Evolutionary conservation across 2,113 vertebrate species (phyloP).

Genomic region (Phodopus roborovskii): DNA sequence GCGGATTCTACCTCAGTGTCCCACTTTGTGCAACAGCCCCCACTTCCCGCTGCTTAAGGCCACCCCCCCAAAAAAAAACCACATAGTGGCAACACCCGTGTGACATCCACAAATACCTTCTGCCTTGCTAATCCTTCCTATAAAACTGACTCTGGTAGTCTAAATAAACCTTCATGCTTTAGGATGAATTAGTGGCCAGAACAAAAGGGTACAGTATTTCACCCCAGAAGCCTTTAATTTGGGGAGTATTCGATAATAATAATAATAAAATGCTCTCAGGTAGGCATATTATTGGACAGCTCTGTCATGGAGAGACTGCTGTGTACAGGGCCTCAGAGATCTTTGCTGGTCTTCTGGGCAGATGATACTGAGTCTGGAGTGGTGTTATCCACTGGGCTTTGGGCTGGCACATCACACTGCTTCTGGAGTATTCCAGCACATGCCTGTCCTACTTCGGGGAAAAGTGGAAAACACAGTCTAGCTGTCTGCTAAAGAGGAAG

Average conservation of each 20-base stretch:
- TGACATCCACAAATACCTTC: not conserved
- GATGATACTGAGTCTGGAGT: not conserved
- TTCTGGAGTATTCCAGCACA: not conserved
- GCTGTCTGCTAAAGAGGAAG: not conserved
- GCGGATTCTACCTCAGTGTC: not conserved
- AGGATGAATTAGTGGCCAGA: not conserved
- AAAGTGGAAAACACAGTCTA: not conserved
- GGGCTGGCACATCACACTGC: not conserved
- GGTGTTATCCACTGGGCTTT: not conserved
- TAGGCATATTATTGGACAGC: not conserved
- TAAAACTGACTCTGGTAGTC: not conserved
- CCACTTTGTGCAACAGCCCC: not conserved
- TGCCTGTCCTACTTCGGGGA: not conserved
- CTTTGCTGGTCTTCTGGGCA: not conserved
- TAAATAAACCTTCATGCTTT: not conserved
- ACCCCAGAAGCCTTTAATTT: not conserved
- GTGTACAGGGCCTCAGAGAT: not conserved
- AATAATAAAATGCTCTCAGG: not conserved
- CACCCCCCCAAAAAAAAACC: not conserved
- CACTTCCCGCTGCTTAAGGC: fast-evolving
- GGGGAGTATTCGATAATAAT: not conserved
- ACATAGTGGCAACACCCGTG: fast-evolving
- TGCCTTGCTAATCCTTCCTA: not conserved
- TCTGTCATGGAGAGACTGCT: not conserved
- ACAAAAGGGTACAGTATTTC: not conserved